A percentile compares a stretch with the other conserved stretches of the same genome.
These are phyloP conservation scores for Rhipidura dahli DNA, from an alignment of 2,113 vertebrate genomes.

Conservation along the genomic window DNA sequence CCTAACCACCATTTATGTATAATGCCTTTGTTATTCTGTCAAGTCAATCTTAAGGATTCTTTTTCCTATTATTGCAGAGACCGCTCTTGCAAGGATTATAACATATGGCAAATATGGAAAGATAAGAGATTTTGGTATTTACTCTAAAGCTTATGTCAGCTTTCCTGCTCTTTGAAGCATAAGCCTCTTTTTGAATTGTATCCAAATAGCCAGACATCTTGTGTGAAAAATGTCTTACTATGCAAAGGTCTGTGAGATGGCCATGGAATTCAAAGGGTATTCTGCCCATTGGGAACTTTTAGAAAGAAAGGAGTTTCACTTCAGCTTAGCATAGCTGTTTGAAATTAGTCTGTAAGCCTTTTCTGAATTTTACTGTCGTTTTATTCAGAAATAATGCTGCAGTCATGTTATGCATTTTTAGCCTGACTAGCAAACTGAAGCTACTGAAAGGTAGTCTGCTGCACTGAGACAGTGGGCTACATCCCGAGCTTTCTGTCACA, in stretches of 20 bases:
- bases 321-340: conserved; percentile 30
- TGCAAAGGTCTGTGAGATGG: conserved; percentile 61
- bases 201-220: conserved; percentile 55
- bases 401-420: neutral
- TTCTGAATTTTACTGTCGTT: conserved; percentile 18
- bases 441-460: neutral
- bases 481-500: neutral
- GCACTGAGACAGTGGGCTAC: neutral
- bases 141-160: conserved; percentile 72
- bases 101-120: conserved; percentile 65
- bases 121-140: conserved; percentile 74
- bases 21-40: conserved; percentile 51
- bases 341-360: conserved; percentile 25
- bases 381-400: conserved; percentile 42
- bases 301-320: conserved; percentile 20
- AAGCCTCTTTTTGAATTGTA: conserved; percentile 71
- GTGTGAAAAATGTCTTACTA: conserved; percentile 53
- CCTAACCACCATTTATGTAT: conserved; percentile 16
- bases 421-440: neutral
- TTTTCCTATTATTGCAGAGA: conserved; percentile 33
- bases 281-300: neutral
- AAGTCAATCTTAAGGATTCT: conserved; percentile 30
- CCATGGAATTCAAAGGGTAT: conserved; percentile 25
- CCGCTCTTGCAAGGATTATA: conserved; percentile 68
- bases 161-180: conserved; percentile 71